Percentiles rank a stretch among this genome's conserved stretches.
phyloP scores from a whole-genome alignment of 2,113 vertebrate species.

The Psettodes erumei region DNA sequence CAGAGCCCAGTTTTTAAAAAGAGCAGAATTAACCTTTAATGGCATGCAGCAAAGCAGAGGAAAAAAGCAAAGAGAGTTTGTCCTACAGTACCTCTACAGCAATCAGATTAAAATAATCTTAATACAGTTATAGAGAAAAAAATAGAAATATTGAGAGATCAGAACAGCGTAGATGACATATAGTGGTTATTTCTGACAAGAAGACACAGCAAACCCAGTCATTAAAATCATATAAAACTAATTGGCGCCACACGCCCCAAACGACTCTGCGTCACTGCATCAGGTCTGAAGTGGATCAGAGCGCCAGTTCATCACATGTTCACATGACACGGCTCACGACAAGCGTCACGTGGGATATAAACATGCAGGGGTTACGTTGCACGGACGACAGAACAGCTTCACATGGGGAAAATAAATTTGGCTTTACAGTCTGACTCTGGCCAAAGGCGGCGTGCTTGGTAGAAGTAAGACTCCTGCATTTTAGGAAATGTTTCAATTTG shows the following conservation, averaged over 20 bases:
- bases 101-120: conserved; percentile 18
- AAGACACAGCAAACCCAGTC: conserved; percentile 11
- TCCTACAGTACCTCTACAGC: conserved; percentile 39
- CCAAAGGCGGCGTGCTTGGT: not conserved
- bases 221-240: conserved; percentile 23
- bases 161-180: conserved; percentile 12
- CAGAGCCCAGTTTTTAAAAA: too few species aligned
- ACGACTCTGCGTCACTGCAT: not conserved
- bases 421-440: not conserved
- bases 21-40: too few species aligned
- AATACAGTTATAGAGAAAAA: not conserved
- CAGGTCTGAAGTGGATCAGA: conserved; percentile 12
- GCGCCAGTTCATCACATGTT: not conserved
- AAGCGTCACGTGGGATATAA: conserved; percentile 21
- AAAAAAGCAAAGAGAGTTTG: not conserved
- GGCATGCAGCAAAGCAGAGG: conserved; percentile 1
- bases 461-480: not conserved
- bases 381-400: conserved; percentile 11
- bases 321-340: not conserved
- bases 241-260: not conserved
- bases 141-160: conserved; percentile 24
- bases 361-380: conserved; percentile 44
- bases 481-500: not conserved
- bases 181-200: conserved; percentile 46
- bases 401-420: conserved; percentile 1